Evolutionary conservation across 2,888 invertebrate genomes (phyloP), one percentile per base, ranked within the genome.

Genomic region (Odontomyia ornata): DNA sequence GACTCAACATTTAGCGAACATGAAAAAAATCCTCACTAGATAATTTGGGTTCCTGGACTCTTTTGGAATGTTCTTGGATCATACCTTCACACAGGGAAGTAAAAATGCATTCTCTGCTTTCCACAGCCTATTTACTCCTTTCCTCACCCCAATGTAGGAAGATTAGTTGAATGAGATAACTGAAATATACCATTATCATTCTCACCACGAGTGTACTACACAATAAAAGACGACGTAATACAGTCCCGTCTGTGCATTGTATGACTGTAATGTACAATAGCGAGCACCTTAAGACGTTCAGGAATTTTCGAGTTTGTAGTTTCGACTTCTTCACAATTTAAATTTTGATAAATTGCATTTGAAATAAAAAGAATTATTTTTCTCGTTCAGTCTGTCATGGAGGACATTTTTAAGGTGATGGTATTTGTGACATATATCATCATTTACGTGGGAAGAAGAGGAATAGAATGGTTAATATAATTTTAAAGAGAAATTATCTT

Each of bases 121-220:
- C 5, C 36, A 5, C 9, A 36, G 36, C 36, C 36, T 9, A 36
- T 36, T 36, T n/a, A n/a, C 36, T 9, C 36, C 5, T 36, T 36
- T 36, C 5, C 56, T 1, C 27, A 47, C 25, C 9, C 18, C 21
- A 27, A 43, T 18, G 60, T 47, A 64, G 64, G 46, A 47, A 77
- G 76, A 77, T 77, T 77, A 71, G 62, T 60, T 71, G 71, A 71
- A 65, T 69, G 21, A 77, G 76, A 77, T 77, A 77, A 77, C 69
- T 77, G 71, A 77, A 77, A 77, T 69, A 43, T 62, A 46, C 47
- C 57, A 72, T 77, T 77, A 77, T 77, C 71, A 77, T 77, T 77
- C 76, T 28, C 47, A 18, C 28, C 76, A 77, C 72, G 76, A 46
- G 69, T 25, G 47, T 47, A 25, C 69, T 47, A 47, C 69, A 47